Percentiles rank a stretch among this genome's conserved stretches.
Conservation (phyloP, 1,140 invertebrate species). For the Matsumurasca onukii region DNA sequence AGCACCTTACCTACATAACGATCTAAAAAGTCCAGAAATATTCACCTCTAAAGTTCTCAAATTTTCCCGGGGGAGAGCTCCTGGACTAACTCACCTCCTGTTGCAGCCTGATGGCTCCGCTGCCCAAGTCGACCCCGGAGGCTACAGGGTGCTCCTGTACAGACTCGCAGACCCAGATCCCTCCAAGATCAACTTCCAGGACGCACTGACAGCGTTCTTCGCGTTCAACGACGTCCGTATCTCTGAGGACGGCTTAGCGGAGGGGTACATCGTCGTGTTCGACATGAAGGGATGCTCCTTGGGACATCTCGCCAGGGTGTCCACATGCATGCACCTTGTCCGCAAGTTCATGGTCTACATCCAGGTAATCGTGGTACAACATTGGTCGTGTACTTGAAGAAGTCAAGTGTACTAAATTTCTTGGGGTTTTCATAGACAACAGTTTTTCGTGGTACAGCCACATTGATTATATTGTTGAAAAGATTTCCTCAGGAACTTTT, state of each 20-base stretch:
- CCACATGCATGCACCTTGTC: conserved; percentile 53
- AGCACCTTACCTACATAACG: too few relatives aligned
- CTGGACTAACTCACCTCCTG: too few relatives aligned
- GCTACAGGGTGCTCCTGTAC: conserved; percentile 59
- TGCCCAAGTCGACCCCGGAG: conserved; percentile 59
- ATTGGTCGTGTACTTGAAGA: too few relatives aligned
- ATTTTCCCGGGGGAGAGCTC: too few relatives aligned
- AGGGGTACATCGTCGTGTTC: conserved; percentile 64
- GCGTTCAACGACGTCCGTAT: conserved; percentile 63
- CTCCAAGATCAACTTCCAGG: conserved; percentile 59
- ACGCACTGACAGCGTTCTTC: conserved; percentile 60
- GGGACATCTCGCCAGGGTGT: conserved; percentile 59
- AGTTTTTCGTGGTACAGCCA: too few relatives aligned
- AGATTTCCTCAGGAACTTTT: too few relatives aligned
- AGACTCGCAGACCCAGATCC: conserved; percentile 58
- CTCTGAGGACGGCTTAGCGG: conserved; percentile 60
- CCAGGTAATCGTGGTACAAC: conserved; percentile 52
- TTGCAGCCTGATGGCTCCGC: conserved; percentile 43
- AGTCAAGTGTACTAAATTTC: too few relatives aligned
- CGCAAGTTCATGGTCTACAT: conserved; percentile 64
- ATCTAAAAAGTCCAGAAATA: too few relatives aligned
- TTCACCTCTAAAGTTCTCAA: too few relatives aligned
- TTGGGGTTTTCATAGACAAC: too few relatives aligned
- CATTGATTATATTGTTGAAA: too few relatives aligned
- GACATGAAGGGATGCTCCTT: conserved; percentile 64